Evolutionary conservation across 2,797 vertebrate species (phyloP).

Genomic region (Astyanax mexicanus): DNA sequence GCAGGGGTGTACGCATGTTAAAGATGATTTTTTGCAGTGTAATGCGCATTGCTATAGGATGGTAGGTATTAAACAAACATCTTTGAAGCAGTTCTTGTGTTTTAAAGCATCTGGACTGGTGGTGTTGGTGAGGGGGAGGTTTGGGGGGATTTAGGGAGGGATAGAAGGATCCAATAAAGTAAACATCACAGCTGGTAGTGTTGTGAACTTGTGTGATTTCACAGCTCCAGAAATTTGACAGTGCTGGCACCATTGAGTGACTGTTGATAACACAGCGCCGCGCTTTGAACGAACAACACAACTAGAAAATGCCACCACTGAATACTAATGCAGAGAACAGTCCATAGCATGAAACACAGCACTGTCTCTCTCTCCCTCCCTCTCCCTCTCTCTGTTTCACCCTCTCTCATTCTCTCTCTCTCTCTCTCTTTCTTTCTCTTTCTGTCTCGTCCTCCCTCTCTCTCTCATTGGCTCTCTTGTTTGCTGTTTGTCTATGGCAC

Average conservation of each 20-base stretch:
- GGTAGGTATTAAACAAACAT: too few relatives aligned
- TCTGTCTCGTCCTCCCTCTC: slow-evolving; percentile 31
- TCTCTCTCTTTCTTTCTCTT: slow-evolving; percentile 35
- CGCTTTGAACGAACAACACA: slow-evolving; percentile 64
- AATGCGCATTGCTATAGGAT: too few relatives aligned
- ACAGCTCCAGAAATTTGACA: slow-evolving; percentile 73
- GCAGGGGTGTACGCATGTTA: too few relatives aligned
- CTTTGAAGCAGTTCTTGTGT: slow-evolving; percentile 69
- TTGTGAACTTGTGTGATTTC: slow-evolving; percentile 75
- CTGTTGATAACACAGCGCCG: slow-evolving; percentile 66
- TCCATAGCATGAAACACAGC: slow-evolving; percentile 43
- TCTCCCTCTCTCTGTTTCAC: neutral
- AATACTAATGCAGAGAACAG: slow-evolving; percentile 69
- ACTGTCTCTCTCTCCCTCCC: slow-evolving; percentile 19
- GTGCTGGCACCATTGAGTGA: slow-evolving; percentile 68
- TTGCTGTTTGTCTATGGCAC: too few relatives aligned
- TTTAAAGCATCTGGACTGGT: slow-evolving; percentile 61
- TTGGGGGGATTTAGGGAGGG: slow-evolving; percentile 57
- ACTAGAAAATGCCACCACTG: slow-evolving; percentile 56
- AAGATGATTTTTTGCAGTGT: too few relatives aligned
- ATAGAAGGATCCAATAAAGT: slow-evolving; percentile 66
- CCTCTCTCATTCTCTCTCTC: slow-evolving; percentile 31
- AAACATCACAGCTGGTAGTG: slow-evolving; percentile 72
- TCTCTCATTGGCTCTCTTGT: too few relatives aligned
- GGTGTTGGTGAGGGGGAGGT: slow-evolving; percentile 33